Percentiles rank a stretch among this genome's conserved stretches.
Conservation (phyloP, 1,140 invertebrate genomes). For the Harpegnathos saltator region DNA sequence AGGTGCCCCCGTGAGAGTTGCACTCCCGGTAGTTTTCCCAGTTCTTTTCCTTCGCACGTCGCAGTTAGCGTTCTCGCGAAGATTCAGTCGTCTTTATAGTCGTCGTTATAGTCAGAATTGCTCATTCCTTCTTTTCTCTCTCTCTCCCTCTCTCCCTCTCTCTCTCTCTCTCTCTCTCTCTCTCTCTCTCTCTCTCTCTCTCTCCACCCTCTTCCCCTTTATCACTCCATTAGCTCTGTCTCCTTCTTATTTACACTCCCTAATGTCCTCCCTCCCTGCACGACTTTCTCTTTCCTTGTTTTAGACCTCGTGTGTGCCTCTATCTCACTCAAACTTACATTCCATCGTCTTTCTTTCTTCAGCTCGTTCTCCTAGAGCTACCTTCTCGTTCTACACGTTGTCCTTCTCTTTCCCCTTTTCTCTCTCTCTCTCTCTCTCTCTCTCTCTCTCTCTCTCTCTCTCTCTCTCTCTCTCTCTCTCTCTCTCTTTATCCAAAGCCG, state of each 20-base stretch:
- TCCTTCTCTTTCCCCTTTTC: slow-evolving; percentile 18
- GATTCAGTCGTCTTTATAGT: neutral
- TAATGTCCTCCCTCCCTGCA: neutral
- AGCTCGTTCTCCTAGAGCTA: neutral
- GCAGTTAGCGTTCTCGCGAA: neutral
- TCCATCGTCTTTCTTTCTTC: slow-evolving; percentile 5
- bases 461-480: slow-evolving; percentile 33
- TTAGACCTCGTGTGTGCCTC: slow-evolving; percentile 3
- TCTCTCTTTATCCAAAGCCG: slow-evolving; percentile 16
- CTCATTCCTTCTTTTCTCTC: neutral
- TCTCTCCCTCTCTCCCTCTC: neutral
- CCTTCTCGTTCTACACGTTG: slow-evolving; percentile 7
- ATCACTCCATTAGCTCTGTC: neutral
- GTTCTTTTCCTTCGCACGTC: neutral
- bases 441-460: slow-evolving; percentile 27
- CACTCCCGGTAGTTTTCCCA: slow-evolving; percentile 36
- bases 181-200: neutral
- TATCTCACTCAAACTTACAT: slow-evolving; percentile 24
- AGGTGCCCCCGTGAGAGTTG: neutral
- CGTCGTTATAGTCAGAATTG: slow-evolving; percentile 16
- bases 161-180: neutral
- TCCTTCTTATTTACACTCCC: neutral
- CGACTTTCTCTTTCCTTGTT: slow-evolving; percentile 50
- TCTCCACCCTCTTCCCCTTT: too few species aligned
- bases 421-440: slow-evolving; percentile 26